Evolutionary conservation across 2,888 invertebrate genomes (phyloP).

Genomic region (Deilephila elpenor): DNA sequence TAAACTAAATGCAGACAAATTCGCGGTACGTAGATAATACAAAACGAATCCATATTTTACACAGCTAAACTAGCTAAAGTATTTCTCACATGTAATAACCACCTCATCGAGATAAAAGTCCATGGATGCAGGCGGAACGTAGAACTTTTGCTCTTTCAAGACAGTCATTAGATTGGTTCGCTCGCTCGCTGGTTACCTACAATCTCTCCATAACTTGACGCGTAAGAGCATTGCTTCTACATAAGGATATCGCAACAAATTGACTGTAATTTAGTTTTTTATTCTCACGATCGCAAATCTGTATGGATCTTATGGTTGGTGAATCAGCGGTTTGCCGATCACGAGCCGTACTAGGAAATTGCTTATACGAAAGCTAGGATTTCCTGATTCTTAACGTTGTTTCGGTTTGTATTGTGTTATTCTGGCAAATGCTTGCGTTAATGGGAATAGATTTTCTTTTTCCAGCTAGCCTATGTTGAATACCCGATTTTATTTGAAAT

Average conservation of each 20-base stretch:
- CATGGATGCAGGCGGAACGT: slow-evolving; percentile 53
- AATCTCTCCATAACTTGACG: slow-evolving; percentile 45
- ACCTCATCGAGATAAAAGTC: slow-evolving; percentile 70
- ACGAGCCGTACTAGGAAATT: slow-evolving; percentile 67
- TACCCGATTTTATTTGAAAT: neutral
- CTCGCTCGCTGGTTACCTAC: slow-evolving; percentile 32
- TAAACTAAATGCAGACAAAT: neutral
- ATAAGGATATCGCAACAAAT: slow-evolving; percentile 81
- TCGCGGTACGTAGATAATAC: neutral
- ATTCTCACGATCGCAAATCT: slow-evolving; percentile 76
- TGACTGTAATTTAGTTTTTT: slow-evolving; percentile 80
- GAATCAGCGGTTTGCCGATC: slow-evolving; percentile 66
- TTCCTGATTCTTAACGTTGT: slow-evolving; percentile 36
- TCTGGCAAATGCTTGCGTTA: neutral
- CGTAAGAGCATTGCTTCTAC: slow-evolving; percentile 74
- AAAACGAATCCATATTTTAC: slow-evolving; percentile 2
- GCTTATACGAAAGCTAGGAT: slow-evolving; percentile 55
- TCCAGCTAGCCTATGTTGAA: neutral
- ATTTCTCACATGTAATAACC: slow-evolving; percentile 53
- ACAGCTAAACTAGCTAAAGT: slow-evolving; percentile 27
- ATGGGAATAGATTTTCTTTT: neutral
- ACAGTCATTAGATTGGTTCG: slow-evolving; percentile 65
- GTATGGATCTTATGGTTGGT: slow-evolving; percentile 50
- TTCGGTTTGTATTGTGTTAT: slow-evolving; percentile 15
- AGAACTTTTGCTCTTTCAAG: slow-evolving; percentile 70